Base-by-base conservation (phyloP, 2,113 vertebrate species). In the Sporophila hypoxantha region DNA sequence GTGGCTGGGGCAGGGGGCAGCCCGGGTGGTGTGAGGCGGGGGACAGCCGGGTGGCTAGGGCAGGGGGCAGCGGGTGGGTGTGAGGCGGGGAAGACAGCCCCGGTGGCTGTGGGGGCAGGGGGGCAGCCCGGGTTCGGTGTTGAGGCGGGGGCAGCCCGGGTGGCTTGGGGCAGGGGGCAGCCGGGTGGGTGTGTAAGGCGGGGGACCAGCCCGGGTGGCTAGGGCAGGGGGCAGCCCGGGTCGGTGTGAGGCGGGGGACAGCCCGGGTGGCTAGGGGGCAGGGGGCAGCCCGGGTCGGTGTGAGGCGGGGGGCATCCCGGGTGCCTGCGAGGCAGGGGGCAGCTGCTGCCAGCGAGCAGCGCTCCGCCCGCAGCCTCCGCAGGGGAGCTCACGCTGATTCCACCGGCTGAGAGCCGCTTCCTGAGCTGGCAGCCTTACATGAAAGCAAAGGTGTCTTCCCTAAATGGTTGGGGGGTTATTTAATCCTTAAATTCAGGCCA, bases 301-400 rank as follows among this genome's bases (percentile, higher is more conserved):
- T 2, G 49, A 16, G 39, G 39, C 39, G 14, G 39, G 39, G 39
- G 19, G 8, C 73, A 25, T 44, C 42, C 4, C 3, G 17, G 69
- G 17, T 0, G 10, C 36, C 8, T 2, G 53, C 1, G 50, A 53
- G 29, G 69, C 44, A 0, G 25, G 4, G 12, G 53, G 34, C 32
- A 29, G 74, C 74, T 37, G 74, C 70, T 19, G 47, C 3, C 3
- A 3, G 44, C 1, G 23, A 25, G 68, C 50, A 0, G 0, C 2
- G 71, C 57, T 30, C 34, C 5, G 8, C 10, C n/a, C 6, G 80
- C 55, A 12, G 52, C 1, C 59, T 27, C 42, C 8, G 42, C 6
- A 1, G 6, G 20, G 29, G 4, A 22, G 5, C 1, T 6, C 27
- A 0, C 1, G 3, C 60, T 0, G 7, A 2, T 15, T 9, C 20